Percentiles rank a stretch among this genome's conserved stretches.
Evolutionary conservation across 2,113 vertebrate species (phyloP).

Genomic region (Proterorhinus semilunaris): DNA sequence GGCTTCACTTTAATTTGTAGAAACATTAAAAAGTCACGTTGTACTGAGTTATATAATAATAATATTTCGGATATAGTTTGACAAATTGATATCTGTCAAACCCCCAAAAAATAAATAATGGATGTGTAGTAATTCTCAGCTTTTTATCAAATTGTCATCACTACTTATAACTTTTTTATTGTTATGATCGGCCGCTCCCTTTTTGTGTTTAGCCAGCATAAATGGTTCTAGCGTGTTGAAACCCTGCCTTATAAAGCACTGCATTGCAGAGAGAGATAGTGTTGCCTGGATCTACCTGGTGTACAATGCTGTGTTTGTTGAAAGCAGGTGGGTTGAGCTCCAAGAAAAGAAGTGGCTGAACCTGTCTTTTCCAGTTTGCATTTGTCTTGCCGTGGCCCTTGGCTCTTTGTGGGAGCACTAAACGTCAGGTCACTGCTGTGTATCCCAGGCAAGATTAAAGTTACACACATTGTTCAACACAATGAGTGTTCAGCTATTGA

Average conservation of each 20-base stretch:
- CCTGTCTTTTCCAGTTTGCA: slow-evolving; percentile 37
- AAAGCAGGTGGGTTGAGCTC: slow-evolving; percentile 20
- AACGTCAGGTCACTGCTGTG: slow-evolving; percentile 15
- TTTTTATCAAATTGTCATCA: too few relatives aligned
- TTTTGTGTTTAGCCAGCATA: background rate
- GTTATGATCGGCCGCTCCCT: background rate
- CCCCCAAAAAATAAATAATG: too few relatives aligned
- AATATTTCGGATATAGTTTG: background rate
- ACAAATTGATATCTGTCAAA: background rate
- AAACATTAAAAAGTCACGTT: background rate
- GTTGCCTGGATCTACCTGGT: slow-evolving; percentile 19
- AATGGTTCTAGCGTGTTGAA: background rate
- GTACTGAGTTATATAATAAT: too few relatives aligned
- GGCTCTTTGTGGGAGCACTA: slow-evolving; percentile 8
- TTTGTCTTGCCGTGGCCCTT: background rate
- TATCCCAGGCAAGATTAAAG: slow-evolving; percentile 1
- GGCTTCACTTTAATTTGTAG: background rate
- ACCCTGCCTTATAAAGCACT: background rate
- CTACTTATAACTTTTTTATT: background rate
- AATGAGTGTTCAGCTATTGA: background rate
- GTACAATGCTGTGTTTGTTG: slow-evolving; percentile 51
- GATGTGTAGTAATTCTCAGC: too few relatives aligned
- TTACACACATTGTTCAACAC: background rate
- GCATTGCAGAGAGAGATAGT: background rate
- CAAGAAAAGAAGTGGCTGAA: slow-evolving; percentile 54